Conservation (phyloP, 2,888 invertebrate species). For the Helleia helle region DNA sequence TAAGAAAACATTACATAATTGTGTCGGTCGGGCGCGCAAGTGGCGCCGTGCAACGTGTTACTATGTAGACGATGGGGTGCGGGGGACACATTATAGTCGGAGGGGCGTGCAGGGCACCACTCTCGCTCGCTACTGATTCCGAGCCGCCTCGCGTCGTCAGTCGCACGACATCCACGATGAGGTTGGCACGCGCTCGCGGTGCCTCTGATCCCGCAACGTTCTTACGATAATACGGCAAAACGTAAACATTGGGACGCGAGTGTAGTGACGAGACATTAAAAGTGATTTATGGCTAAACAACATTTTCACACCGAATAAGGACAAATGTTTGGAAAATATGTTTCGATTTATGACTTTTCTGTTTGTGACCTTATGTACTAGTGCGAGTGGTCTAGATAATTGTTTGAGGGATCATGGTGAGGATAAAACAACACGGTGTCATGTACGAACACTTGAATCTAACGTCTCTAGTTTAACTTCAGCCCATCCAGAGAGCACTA, state of each 20-base stretch:
- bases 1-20: slow-evolving; percentile 72
- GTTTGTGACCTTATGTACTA: slow-evolving; percentile 67
- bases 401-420: slow-evolving; percentile 54
- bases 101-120: slow-evolving; percentile 52
- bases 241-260: slow-evolving; percentile 64
- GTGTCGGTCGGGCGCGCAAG: slow-evolving; percentile 58
- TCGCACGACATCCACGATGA: slow-evolving; percentile 60
- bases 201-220: slow-evolving; percentile 32
- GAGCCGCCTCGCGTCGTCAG: slow-evolving; percentile 40
- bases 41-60: slow-evolving; percentile 69
- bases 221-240: slow-evolving; percentile 46
- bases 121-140: slow-evolving; percentile 41
- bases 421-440: slow-evolving; percentile 76
- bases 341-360: slow-evolving; percentile 66
- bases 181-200: slow-evolving; percentile 51
- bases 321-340: slow-evolving; percentile 69
- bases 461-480: slow-evolving; percentile 77
- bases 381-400: slow-evolving; percentile 55
- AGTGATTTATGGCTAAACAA: slow-evolving; percentile 25
- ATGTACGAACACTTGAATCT: slow-evolving; percentile 80
- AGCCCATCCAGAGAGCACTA: slow-evolving; percentile 79
- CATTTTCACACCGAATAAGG: slow-evolving; percentile 28
- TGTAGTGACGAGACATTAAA: slow-evolving; percentile 31
- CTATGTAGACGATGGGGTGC: slow-evolving; percentile 52
- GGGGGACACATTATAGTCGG: slow-evolving; percentile 35